These are phyloP conservation scores for Dendrolimus pini DNA, from an alignment of 2,888 invertebrate genomes.

Conservation along the genomic window DNA sequence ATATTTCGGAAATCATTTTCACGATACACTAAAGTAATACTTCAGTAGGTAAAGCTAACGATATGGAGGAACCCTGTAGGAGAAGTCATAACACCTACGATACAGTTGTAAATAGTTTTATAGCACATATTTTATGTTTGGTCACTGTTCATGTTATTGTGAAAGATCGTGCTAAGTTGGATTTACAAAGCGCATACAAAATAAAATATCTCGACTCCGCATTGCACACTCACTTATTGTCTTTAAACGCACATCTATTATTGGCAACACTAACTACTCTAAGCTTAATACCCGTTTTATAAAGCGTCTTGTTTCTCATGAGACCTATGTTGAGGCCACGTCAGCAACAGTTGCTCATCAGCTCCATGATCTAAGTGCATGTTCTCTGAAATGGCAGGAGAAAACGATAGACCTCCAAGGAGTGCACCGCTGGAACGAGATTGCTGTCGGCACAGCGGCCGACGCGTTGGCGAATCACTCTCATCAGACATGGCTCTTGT, in stretches of 20 bases:
- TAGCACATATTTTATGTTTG: conserved; percentile 56
- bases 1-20: conserved; percentile 55
- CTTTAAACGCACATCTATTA: conserved; percentile 41
- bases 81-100: conserved; percentile 59
- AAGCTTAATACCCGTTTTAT: conserved; percentile 53
- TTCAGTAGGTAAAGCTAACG: conserved; percentile 73
- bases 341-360: conserved; percentile 71
- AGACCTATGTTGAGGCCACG: conserved; percentile 67
- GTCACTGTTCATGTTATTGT: conserved; percentile 51
- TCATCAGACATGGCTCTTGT: conserved; percentile 85
- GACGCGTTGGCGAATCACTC: conserved; percentile 76
- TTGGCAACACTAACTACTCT: conserved; percentile 41
- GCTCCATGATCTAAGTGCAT: conserved; percentile 41
- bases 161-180: conserved; percentile 48
- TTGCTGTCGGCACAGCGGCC: conserved; percentile 64
- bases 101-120: conserved; percentile 52
- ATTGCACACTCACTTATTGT: conserved; percentile 60
- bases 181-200: conserved; percentile 55
- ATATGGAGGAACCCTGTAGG: conserved; percentile 76
- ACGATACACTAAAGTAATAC: conserved; percentile 66
- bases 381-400: conserved; percentile 56
- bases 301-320: conserved; percentile 51
- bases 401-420: conserved; percentile 59
- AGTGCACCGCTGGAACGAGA: conserved; percentile 71
- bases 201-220: conserved; percentile 46